phyloP scores from a whole-genome alignment of 2,113 vertebrate species.

The Acanthisitta chloris region DNA sequence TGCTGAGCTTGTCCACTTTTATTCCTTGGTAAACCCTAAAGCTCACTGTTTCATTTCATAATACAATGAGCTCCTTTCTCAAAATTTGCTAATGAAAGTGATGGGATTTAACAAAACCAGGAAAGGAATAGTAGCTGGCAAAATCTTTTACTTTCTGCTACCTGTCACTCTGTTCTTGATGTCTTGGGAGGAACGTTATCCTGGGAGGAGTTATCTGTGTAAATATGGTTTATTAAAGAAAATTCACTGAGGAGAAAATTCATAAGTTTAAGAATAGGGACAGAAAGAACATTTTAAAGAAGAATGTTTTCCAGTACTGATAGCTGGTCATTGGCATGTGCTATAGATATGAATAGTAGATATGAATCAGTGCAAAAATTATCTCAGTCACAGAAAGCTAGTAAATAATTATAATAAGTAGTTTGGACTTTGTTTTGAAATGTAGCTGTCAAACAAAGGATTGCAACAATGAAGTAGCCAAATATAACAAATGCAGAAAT shows the following conservation, averaged over 20 bases:
- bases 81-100: conserved; percentile 7
- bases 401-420: background rate
- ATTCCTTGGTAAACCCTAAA: conserved; percentile 22
- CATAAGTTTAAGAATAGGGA: background rate
- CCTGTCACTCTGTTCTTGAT: background rate
- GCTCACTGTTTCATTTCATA: conserved; percentile 35
- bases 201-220: background rate
- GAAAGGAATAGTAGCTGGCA: background rate
- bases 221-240: background rate
- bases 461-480: background rate
- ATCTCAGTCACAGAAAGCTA: background rate
- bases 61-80: background rate
- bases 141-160: background rate
- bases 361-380: background rate
- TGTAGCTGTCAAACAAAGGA: background rate
- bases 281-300: background rate
- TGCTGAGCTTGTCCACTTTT: background rate
- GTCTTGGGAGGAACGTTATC: background rate
- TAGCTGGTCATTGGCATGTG: background rate
- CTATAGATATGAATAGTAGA: background rate
- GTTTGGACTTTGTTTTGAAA: background rate
- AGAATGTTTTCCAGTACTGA: background rate
- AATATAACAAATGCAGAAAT: background rate
- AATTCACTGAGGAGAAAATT: background rate
- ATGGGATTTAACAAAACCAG: background rate